Base-by-base conservation (phyloP, 2,888 invertebrate genomes). In the Pandemis heparana region DNA sequence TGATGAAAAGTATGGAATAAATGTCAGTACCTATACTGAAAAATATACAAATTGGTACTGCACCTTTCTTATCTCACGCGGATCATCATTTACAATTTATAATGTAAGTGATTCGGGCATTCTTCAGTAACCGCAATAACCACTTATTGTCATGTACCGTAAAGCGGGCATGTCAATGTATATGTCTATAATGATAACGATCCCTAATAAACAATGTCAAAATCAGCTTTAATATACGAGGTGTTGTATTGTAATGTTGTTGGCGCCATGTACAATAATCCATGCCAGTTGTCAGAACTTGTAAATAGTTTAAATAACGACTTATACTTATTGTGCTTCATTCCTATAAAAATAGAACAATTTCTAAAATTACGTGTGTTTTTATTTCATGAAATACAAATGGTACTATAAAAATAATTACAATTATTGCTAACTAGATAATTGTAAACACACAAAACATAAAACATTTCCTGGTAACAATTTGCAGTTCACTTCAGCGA, bases 231-330 rank as follows among this genome's bases (percentile, higher is more conserved):
- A 46, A 48, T 32, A 4, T 38, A 64, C 63, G 59, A 62, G 72
- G 61, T 69, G 53, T 62, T 61, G 23, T 66, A 71, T 48, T 68
- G 69, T 69, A 64, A 51, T 64, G 18, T 70, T 53, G 46, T 69
- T 48, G 59, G 72, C 66, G 79, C 78, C 78, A 77, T 80, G 76
- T 78, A 78, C 73, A 71, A 62, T 74, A 77, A 64, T 74, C 77
- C 63, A 77, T 75, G 63, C n/a, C 63, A 86, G 80, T 79, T 80
- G 78, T 82, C 78, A 79, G 83, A 83, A 86, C 83, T 87, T 88
- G 87, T 89, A 88, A 85, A 87, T 87, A 87, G 59, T 61, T 43
- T 51, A 38, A 56, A 56, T 38, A 23, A 51, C 39, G 80, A 79
- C 79, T 32, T 80, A 80, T 56, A 74, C 38, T 65, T 74, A 74